Percentiles rank a stretch among this genome's conserved stretches.
Evolutionary conservation across 2,888 invertebrate genomes (phyloP).

Genomic region (Amiota communis): DNA sequence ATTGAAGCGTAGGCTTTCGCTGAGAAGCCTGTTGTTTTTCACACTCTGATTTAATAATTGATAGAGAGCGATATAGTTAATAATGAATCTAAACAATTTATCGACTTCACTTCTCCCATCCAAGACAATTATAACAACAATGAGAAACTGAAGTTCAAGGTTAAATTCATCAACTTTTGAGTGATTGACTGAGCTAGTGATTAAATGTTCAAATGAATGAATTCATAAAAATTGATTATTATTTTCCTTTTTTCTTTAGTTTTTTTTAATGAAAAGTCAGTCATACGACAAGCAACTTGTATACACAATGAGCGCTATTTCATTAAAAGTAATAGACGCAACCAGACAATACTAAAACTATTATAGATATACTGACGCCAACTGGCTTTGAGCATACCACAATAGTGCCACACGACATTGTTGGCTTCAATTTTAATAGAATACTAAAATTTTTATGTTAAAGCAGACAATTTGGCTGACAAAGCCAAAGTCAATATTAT

Average conservation of each 20-base stretch:
- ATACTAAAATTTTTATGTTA: no score
- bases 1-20: background rate
- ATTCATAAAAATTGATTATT: background rate
- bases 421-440: no score
- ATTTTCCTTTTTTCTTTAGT: no score
- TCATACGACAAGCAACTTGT: background rate
- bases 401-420: no score
- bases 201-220: background rate
- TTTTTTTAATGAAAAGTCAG: no score
- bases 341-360: no score
- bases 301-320: background rate
- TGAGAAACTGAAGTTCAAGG: slow-evolving; percentile 18
- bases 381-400: no score
- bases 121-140: background rate
- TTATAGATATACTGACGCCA: no score
- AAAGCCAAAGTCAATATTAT: no score
- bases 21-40: no score
- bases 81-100: background rate
- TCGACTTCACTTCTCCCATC: background rate
- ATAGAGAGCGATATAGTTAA: background rate
- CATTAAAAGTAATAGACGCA: background rate
- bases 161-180: slow-evolving; percentile 3
- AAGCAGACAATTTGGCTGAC: no score
- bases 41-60: background rate
- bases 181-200: background rate